phyloP scores from a whole-genome alignment of 2,113 vertebrate species.

The Oplegnathus fasciatus region DNA sequence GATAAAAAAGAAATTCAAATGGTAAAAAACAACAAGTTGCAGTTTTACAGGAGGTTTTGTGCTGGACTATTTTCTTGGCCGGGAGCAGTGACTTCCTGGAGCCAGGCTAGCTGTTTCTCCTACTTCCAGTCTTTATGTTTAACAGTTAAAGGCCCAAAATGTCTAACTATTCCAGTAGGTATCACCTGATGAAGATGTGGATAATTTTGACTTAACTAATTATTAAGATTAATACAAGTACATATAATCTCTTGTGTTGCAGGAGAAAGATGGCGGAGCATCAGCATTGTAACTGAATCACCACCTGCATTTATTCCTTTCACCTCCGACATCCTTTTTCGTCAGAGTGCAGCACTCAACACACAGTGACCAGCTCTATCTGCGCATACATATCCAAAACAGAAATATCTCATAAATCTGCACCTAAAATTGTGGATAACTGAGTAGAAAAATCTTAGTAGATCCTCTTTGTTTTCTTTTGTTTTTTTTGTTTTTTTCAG shows the following conservation, averaged over 20 bases:
- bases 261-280: conserved; percentile 75
- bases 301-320: conserved; percentile 26
- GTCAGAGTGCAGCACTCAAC: conserved; percentile 27
- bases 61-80: not conserved
- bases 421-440: conserved; percentile 39
- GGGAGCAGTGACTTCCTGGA: not conserved
- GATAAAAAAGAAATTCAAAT: too few species aligned
- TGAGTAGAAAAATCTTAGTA: conserved; percentile 45
- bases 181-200: not conserved
- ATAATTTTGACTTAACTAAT: not conserved
- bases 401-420: conserved; percentile 37
- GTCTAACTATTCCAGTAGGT: not conserved
- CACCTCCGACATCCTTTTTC: conserved; percentile 21
- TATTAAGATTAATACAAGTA: conserved; percentile 14
- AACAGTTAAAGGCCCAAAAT: not conserved
- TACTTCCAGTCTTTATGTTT: not conserved
- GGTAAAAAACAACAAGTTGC: not conserved
- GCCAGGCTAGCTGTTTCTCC: not conserved
- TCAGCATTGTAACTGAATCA: conserved; percentile 76
- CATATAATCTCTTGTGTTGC: conserved; percentile 54
- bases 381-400: conserved; percentile 53
- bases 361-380: conserved; percentile 47
- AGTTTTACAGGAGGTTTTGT: not conserved
- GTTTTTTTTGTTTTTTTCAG: conserved; percentile 12
- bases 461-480: conserved; percentile 42